Evolutionary conservation across 1,140 invertebrate species (phyloP).

Genomic region (Trichoplusia ni): DNA sequence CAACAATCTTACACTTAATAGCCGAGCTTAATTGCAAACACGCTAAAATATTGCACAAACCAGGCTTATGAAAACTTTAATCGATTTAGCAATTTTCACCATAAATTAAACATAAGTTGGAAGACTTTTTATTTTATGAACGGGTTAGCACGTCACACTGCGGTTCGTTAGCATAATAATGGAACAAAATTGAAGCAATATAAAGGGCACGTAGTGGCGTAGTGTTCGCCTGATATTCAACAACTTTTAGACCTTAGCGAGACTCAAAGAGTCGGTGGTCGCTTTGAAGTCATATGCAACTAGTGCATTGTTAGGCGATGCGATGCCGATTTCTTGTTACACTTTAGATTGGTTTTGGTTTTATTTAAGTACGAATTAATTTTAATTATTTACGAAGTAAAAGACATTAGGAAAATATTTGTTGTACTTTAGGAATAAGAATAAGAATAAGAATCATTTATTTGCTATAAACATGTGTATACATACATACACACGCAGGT

Average conservation of each 20-base stretch:
- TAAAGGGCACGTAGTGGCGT: background rate
- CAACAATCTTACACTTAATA: no score
- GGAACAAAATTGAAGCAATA: conserved; percentile 11
- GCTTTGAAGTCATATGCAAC: conserved; percentile 40
- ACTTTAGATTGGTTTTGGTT: background rate
- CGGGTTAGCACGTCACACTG: background rate
- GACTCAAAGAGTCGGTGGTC: conserved; percentile 31
- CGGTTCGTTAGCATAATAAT: conserved; percentile 21
- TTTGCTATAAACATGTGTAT: no score
- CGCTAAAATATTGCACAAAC: no score
- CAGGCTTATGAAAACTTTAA: no score
- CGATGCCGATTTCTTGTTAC: background rate
- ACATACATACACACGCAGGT: no score
- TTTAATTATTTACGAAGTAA: background rate
- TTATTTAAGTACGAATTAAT: background rate
- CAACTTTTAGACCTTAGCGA: conserved; percentile 17
- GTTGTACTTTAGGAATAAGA: no score
- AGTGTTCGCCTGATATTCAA: conserved; percentile 13
- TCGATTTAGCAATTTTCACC: background rate
- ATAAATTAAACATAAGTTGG: background rate
- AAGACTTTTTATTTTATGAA: background rate
- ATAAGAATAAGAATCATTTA: no score
- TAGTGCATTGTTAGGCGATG: conserved; percentile 11
- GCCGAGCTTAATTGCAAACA: no score
- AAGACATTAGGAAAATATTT: background rate